phyloP scores from a whole-genome alignment of 1,140 invertebrate species.

The Amphibalanus amphitrite region DNA sequence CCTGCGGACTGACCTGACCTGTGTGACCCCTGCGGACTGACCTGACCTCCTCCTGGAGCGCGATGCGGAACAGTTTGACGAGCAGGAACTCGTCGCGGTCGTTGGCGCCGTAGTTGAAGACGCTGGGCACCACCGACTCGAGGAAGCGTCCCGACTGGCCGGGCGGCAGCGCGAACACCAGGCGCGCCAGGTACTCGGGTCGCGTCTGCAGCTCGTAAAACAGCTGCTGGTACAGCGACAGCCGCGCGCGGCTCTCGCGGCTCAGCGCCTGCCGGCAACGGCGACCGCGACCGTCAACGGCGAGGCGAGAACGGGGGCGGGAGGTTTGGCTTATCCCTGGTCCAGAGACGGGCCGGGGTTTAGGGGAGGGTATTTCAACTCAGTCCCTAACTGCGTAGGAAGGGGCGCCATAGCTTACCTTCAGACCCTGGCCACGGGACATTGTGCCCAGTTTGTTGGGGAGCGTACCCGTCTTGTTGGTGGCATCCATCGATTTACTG shows the following conservation, averaged over 20 bases:
- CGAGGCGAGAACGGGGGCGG: too few species aligned
- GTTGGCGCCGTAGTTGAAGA: conserved; percentile 65
- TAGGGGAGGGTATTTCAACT: too few species aligned
- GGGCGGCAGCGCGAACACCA: conserved; percentile 55
- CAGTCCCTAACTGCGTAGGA: too few species aligned
- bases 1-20: too few species aligned
- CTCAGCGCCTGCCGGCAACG: conserved; percentile 45
- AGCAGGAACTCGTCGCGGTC: conserved; percentile 59
- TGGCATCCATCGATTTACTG: not conserved
- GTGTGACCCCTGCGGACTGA: too few species aligned
- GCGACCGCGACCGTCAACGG: too few species aligned
- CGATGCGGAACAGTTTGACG: conserved; percentile 49
- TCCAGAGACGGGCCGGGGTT: too few species aligned
- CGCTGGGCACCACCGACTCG: conserved; percentile 52
- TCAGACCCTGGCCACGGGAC: too few species aligned
- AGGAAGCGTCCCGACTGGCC: conserved; percentile 54
- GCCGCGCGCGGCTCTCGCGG: conserved; percentile 45
- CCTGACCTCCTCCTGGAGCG: conserved; percentile 52
- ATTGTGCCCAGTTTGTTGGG: too few species aligned
- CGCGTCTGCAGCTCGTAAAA: conserved; percentile 65
- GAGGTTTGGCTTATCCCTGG: too few species aligned
- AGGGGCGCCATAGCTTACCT: too few species aligned
- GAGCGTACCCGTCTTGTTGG: too few species aligned
- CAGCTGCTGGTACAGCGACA: conserved; percentile 59
- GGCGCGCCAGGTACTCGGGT: conserved; percentile 53